These are phyloP conservation scores for Linepithema humile DNA, from an alignment of 1,140 invertebrate species.

Conservation along the genomic window DNA sequence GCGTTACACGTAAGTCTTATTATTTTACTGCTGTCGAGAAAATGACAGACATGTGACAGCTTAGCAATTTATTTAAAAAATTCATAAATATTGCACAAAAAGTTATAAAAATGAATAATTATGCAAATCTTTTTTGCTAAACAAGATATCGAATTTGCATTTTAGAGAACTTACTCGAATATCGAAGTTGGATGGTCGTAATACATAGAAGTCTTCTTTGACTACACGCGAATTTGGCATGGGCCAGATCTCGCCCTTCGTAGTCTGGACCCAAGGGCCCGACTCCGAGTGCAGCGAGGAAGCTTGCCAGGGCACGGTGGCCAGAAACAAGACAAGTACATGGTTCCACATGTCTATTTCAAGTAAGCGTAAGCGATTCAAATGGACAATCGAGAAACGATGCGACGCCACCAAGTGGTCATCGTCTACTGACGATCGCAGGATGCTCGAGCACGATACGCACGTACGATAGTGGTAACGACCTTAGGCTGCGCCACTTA, in stretches of 20 bases:
- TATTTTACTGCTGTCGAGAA: neutral
- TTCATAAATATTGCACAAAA: neutral
- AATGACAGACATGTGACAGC: neutral
- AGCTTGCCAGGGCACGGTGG: neutral
- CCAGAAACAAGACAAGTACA: neutral
- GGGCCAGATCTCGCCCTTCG: constrained; percentile 83
- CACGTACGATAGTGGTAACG: constrained; percentile 65
- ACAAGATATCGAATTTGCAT: too few species aligned
- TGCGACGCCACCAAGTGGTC: constrained; percentile 62
- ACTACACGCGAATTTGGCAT: constrained; percentile 48
- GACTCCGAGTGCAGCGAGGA: constrained; percentile 64
- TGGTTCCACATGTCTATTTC: constrained; percentile 20
- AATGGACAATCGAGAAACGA: constrained; percentile 39
- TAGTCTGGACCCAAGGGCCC: constrained; percentile 78
- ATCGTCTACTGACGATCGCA: constrained; percentile 68
- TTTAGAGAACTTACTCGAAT: constrained; percentile 75
- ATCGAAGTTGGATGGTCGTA: constrained; percentile 67
- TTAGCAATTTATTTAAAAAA: neutral
- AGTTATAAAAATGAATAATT: neutral
- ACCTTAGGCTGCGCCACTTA: constrained; percentile 69
- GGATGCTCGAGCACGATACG: constrained; percentile 56
- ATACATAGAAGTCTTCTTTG: constrained; percentile 60
- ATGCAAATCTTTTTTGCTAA: neutral
- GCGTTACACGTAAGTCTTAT: neutral
- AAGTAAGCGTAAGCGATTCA: neutral